These are phyloP conservation scores for Parazoanthus swiftii DNA, from an alignment of 92 coral and sea anemone species.

Conservation along the genomic window DNA sequence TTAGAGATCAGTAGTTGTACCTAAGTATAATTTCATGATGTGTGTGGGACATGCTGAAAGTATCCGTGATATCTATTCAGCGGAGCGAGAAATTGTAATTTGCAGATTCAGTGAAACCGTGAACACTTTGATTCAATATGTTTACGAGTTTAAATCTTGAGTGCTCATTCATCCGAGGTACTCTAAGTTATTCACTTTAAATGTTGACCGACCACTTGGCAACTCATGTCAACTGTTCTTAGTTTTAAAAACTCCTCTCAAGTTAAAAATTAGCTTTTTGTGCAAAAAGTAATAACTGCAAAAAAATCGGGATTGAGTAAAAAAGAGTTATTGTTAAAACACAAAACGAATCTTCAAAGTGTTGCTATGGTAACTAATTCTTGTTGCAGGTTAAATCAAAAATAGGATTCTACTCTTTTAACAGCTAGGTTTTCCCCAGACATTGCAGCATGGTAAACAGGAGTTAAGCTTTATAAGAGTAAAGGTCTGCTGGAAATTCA, in stretches of 20 bases:
- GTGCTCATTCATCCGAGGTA: background rate
- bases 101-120: constrained; percentile 14
- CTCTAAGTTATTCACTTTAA: background rate
- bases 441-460: background rate
- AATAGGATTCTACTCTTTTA: no score
- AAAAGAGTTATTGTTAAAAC: background rate
- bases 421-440: background rate
- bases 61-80: constrained; percentile 4
- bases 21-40: background rate
- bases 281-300: background rate
- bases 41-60: constrained; percentile 20
- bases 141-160: background rate
- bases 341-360: background rate
- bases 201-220: background rate
- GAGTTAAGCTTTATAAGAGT: no score
- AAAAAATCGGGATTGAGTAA: background rate
- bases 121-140: constrained; percentile 8
- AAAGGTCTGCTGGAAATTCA: background rate
- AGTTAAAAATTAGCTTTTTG: background rate
- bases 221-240: background rate
- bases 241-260: background rate
- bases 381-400: background rate
- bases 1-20: background rate
- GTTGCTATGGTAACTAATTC: background rate
- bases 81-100: constrained; percentile 33